phyloP scores from a whole-genome alignment of 2,888 invertebrate genomes.

The Plebejus argus region DNA sequence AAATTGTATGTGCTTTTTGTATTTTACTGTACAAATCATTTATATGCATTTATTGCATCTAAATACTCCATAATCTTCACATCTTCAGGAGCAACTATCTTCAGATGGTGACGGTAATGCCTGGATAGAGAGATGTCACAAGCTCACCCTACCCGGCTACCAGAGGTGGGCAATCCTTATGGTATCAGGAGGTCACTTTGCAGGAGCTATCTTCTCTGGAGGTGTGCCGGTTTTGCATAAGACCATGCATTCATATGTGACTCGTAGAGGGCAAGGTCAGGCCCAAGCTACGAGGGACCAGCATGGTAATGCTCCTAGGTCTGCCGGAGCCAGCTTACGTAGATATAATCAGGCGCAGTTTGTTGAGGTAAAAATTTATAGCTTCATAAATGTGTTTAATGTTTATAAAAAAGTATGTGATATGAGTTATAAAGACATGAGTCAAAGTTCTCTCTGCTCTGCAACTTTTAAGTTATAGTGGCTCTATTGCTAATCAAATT shows the following conservation, averaged over 20 bases:
- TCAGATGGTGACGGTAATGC: slow-evolving; percentile 68
- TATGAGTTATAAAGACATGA: no score
- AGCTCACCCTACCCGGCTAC: slow-evolving; percentile 64
- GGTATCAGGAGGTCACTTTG: slow-evolving; percentile 88
- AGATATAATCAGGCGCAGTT: slow-evolving; percentile 90
- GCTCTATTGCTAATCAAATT: no score
- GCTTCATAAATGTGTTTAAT: no score
- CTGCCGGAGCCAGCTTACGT: slow-evolving; percentile 90
- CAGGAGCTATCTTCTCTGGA: slow-evolving; percentile 68
- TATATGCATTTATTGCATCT: no score
- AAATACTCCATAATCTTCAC: no score
- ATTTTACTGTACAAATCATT: no score
- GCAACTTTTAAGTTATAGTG: no score
- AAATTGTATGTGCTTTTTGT: no score
- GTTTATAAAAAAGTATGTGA: no score
- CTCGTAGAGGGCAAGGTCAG: slow-evolving; percentile 91
- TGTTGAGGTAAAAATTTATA: slow-evolving; percentile 78
- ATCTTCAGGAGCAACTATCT: slow-evolving; percentile 70
- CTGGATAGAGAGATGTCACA: slow-evolving; percentile 65
- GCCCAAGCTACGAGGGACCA: slow-evolving; percentile 85
- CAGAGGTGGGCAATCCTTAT: slow-evolving; percentile 88
- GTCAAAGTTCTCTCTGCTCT: no score
- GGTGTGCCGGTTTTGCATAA: slow-evolving; percentile 83
- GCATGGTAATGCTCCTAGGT: slow-evolving; percentile 84
- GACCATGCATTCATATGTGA: slow-evolving; percentile 92